Base-by-base conservation (phyloP, 2,113 vertebrate species). In the Ifrita kowaldi region DNA sequence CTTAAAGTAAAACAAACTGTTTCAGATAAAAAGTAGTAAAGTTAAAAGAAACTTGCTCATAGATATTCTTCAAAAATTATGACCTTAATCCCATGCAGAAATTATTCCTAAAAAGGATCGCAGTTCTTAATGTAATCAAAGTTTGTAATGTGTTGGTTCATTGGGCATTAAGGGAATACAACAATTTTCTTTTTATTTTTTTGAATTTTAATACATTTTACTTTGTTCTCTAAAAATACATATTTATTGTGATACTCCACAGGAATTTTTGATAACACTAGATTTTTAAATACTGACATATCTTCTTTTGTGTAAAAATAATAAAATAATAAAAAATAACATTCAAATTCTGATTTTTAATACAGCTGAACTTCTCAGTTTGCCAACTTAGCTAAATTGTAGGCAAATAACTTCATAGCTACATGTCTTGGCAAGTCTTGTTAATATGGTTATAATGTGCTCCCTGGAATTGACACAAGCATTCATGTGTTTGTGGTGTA, bases 401-500 rank as follows among this genome's bases (percentile, higher is more conserved):
- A 84, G 75, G 18, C 60, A 80, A 74, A 67, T 56, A 84, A 47
- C 84, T 21, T 90, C 63, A 81, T 56, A 83, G 69, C 59, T 74
- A 32, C 50, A 26, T 87, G 69, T 82, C 57, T 95, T 92, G 68
- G 80, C 83, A 93, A 46, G 52, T 94, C 64, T 95, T 97, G 69
- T 93, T 92, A 91, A 95, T 79, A 22, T 80, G 76, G 76, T 89
- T 97, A 57, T 95, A 70, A 93, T 68, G 39, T 97, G 78, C 87
- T 97, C 93, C 95, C 86, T 97, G 93, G 76, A 98, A 98, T 82
- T 98, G 98, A 98, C 96, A 94, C 89, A 95, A 96, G 97, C 95
- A 96, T 98, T 98, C 98, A 69, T 99, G 96, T 99, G 98, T 99
- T 98, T 99, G 98, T 98, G 99, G 98, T 98, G 84, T 99, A 99